These are phyloP conservation scores for Pemphigus obesinymphae DNA, from an alignment of 1,140 invertebrate genomes.

Conservation along the genomic window DNA sequence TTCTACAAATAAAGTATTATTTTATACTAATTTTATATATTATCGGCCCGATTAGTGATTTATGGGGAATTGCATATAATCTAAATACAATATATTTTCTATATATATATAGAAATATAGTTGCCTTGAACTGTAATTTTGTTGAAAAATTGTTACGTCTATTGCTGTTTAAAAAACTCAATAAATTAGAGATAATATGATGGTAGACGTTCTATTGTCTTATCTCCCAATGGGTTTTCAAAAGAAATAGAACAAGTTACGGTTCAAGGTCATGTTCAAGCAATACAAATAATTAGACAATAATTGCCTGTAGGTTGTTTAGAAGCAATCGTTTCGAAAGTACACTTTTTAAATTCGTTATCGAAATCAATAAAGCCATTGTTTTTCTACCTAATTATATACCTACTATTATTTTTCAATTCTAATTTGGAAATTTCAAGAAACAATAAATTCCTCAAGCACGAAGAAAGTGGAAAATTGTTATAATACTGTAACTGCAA, in stretches of 20 bases:
- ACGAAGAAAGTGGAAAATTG: not conserved
- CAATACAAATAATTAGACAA: not conserved
- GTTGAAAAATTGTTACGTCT: not conserved
- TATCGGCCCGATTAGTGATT: not conserved
- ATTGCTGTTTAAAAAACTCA: not conserved
- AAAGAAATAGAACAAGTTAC: constrained; percentile 10
- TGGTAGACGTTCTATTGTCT: not conserved
- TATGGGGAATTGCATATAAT: not conserved
- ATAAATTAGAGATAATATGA: not conserved
- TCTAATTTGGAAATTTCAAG: not conserved
- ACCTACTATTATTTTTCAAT: not conserved
- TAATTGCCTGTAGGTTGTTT: not conserved
- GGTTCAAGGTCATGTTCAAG: not conserved
- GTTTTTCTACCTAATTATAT: no score
- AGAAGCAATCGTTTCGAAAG: not conserved
- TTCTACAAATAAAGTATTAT: no score
- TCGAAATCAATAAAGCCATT: no score
- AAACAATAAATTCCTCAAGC: not conserved
- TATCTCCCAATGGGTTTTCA: not conserved
- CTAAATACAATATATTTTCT: no score
- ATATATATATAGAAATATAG: not conserved
- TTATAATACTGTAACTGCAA: no score
- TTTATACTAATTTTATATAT: not conserved
- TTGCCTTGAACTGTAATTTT: constrained; percentile 17
- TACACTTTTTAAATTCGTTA: not conserved